A percentile compares a stretch with the other conserved stretches of the same genome.
phyloP scores from a whole-genome alignment of 2,797 vertebrate species.

The Poeciliopsis paucimaculata region DNA sequence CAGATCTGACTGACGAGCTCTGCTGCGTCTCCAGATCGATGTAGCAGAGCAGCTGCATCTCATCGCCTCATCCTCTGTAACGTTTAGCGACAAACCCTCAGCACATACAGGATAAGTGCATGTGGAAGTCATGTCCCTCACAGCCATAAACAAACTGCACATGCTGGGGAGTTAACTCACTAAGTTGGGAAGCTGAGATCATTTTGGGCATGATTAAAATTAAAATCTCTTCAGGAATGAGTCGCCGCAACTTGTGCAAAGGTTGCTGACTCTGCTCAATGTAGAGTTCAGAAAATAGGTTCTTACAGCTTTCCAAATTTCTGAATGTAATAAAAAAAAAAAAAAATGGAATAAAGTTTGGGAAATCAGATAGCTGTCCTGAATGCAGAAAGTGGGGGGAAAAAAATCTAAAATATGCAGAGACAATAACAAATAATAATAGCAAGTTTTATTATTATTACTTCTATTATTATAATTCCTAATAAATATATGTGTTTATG shows the following conservation, averaged over 20 bases:
- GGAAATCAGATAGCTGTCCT: background rate
- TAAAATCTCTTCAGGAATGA: background rate
- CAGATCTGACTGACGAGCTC: constrained; percentile 24
- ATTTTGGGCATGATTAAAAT: background rate
- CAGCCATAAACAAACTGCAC: background rate
- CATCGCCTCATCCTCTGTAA: background rate
- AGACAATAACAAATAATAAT: background rate
- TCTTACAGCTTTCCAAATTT: background rate
- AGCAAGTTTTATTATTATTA: background rate
- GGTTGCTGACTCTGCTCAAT: background rate
- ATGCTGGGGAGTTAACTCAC: background rate
- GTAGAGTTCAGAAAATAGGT: constrained; percentile 1
- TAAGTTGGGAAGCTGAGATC: background rate
- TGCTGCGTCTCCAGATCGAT: constrained; percentile 42
- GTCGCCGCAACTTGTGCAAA: background rate
- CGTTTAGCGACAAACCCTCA: background rate
- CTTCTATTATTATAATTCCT: background rate
- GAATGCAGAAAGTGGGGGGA: background rate
- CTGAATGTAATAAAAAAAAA: background rate
- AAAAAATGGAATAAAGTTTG: background rate
- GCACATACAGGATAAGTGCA: background rate
- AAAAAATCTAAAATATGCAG: background rate
- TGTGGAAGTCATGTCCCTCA: background rate
- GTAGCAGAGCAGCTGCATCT: constrained; percentile 2
- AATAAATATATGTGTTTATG: background rate